These are phyloP conservation scores for Danionella cerebrum DNA, from an alignment of 2,113 vertebrate species.

Conservation along the genomic window DNA sequence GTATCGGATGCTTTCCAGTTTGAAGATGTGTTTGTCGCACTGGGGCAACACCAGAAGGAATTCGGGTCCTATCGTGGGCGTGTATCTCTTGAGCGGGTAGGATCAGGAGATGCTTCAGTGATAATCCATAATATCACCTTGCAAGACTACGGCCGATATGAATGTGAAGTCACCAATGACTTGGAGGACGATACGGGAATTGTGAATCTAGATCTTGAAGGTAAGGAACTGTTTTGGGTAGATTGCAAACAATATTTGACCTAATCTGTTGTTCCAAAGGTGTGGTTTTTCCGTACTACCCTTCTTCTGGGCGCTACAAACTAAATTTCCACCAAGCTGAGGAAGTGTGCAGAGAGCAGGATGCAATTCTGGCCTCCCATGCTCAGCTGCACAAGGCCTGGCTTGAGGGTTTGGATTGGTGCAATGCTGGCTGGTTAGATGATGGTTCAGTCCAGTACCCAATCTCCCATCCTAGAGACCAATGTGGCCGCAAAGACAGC, in stretches of 20 bases:
- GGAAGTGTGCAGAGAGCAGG: conserved; percentile 77
- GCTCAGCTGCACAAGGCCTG: conserved; percentile 87
- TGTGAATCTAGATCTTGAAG: conserved; percentile 90
- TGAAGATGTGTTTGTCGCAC: conserved; percentile 80
- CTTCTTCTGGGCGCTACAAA: conserved; percentile 80
- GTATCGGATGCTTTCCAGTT: conserved; percentile 79
- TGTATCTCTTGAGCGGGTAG: conserved; percentile 74
- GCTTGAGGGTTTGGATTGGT: conserved; percentile 89
- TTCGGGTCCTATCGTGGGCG: conserved; percentile 79
- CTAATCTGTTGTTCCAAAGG: conserved; percentile 54
- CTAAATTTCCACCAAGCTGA: conserved; percentile 83
- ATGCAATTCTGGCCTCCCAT: conserved; percentile 86
- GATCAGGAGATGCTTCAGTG: conserved; percentile 77
- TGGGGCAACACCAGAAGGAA: conserved; percentile 76
- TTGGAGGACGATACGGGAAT: conserved; percentile 87
- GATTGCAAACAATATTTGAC: background rate
- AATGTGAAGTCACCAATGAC: conserved; percentile 92
- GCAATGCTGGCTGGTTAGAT: conserved; percentile 90
- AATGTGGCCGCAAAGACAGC: conserved; percentile 75
- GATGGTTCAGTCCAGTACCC: conserved; percentile 93
- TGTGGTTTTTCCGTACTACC: conserved; percentile 90
- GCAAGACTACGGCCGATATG: conserved; percentile 89
- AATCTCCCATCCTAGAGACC: conserved; percentile 78
- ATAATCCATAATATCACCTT: conserved; percentile 88
- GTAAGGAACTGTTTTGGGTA: conserved; percentile 50